These are phyloP conservation scores for Thamnophis sirtalis DNA, from an alignment of 2,113 vertebrate species.

Conservation along the genomic window DNA sequence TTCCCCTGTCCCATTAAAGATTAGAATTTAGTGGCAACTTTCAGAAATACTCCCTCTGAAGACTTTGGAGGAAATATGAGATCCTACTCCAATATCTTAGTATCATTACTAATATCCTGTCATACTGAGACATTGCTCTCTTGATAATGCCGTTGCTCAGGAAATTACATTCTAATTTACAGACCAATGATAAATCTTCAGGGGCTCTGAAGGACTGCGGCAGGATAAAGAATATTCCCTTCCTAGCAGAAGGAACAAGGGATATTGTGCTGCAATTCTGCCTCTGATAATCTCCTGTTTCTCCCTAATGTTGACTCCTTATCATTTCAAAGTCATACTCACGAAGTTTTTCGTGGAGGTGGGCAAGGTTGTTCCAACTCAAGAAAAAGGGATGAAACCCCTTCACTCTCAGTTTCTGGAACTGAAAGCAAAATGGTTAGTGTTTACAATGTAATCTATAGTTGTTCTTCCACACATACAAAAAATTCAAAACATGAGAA, in stretches of 20 bases:
- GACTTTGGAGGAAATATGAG: not conserved
- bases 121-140: not conserved
- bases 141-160: not conserved
- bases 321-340: not conserved
- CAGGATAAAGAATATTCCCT: not conserved
- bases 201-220: not conserved
- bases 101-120: not conserved
- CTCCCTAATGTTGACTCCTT: not conserved
- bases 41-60: not conserved
- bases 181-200: not conserved
- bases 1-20: not conserved
- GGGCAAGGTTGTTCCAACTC: slow-evolving; percentile 17
- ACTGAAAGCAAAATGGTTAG: not conserved
- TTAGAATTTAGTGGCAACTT: not conserved
- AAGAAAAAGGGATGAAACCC: not conserved
- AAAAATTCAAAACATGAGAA: not conserved
- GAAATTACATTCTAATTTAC: not conserved
- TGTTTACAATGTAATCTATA: not conserved
- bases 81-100: not conserved
- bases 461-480: not conserved
- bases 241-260: not conserved
- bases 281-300: not conserved
- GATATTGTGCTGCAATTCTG: not conserved
- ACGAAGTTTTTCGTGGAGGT: slow-evolving; percentile 17
- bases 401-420: not conserved